Percentiles rank a stretch among this genome's conserved stretches.
These are phyloP conservation scores for Drosophila aff. DNA, from an alignment of 1,140 invertebrate genomes.

Conservation along the genomic window DNA sequence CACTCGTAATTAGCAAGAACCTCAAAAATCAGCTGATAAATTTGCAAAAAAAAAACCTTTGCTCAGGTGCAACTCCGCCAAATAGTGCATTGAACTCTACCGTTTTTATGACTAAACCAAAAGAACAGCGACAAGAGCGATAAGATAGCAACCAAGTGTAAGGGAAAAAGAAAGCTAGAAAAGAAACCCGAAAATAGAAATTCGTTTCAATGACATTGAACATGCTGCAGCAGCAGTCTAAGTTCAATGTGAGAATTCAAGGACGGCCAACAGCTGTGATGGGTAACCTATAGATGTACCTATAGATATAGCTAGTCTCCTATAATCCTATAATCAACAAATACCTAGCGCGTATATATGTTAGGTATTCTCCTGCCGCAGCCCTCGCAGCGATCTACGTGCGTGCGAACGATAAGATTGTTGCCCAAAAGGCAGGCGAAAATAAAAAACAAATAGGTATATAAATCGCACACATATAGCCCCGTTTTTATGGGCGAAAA, in stretches of 20 bases:
- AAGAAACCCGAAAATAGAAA: constrained; percentile 27
- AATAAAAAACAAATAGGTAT: constrained; percentile 50
- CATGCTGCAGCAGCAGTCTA: constrained; percentile 10
- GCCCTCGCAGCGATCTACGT: constrained; percentile 15
- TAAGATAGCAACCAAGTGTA: constrained; percentile 36
- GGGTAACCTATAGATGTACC: not conserved
- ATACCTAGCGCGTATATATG: constrained; percentile 8
- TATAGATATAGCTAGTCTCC: constrained; percentile 11
- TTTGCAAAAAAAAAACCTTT: constrained; percentile 13
- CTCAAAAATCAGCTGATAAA: constrained; percentile 37
- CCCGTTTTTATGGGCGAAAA: not conserved
- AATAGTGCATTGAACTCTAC: constrained; percentile 66
- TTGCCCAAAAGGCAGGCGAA: constrained; percentile 54
- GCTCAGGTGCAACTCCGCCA: constrained; percentile 50
- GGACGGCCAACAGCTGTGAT: constrained; percentile 34
- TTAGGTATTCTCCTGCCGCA: constrained; percentile 10
- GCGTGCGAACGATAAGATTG: constrained; percentile 69
- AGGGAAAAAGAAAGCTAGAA: constrained; percentile 29
- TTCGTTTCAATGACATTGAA: constrained; percentile 46
- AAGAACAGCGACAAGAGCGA: constrained; percentile 16
- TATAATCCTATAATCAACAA: not conserved
- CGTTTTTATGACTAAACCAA: constrained; percentile 53
- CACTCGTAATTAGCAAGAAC: constrained; percentile 9
- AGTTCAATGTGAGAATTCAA: constrained; percentile 47
- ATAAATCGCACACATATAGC: constrained; percentile 5